A percentile compares a stretch with the other conserved stretches of the same genome.
These are phyloP conservation scores for Punctoribates punctum DNA, from an alignment of 2,888 invertebrate species.

Conservation along the genomic window DNA sequence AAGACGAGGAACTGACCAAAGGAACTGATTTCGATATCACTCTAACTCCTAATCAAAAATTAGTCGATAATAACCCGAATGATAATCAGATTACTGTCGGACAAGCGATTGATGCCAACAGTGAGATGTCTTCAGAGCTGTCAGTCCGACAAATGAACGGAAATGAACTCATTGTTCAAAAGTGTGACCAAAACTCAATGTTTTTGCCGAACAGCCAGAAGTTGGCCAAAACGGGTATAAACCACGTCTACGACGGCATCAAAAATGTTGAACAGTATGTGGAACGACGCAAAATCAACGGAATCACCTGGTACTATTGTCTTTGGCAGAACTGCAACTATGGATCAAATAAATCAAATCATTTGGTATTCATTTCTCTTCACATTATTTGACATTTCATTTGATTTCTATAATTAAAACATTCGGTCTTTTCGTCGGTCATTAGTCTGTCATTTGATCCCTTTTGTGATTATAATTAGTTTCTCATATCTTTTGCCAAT, in stretches of 20 bases:
- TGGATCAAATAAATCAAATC: constrained; percentile 21
- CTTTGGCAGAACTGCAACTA: background rate
- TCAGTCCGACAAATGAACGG: background rate
- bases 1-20: background rate
- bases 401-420: background rate
- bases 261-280: constrained; percentile 28
- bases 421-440: too few species aligned
- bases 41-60: background rate
- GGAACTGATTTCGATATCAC: background rate
- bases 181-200: too few species aligned
- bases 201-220: background rate
- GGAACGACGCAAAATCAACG: constrained; percentile 16
- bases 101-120: background rate
- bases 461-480: too few species aligned
- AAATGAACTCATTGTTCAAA: background rate
- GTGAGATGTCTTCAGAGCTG: background rate
- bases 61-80: background rate
- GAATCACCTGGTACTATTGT: constrained; percentile 18
- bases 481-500: too few species aligned
- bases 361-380: constrained; percentile 1
- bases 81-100: too few species aligned
- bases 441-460: too few species aligned
- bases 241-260: constrained; percentile 8
- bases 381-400: background rate
- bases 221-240: background rate